phyloP scores from a whole-genome alignment of 2,113 vertebrate genomes.

The Passer domesticus region DNA sequence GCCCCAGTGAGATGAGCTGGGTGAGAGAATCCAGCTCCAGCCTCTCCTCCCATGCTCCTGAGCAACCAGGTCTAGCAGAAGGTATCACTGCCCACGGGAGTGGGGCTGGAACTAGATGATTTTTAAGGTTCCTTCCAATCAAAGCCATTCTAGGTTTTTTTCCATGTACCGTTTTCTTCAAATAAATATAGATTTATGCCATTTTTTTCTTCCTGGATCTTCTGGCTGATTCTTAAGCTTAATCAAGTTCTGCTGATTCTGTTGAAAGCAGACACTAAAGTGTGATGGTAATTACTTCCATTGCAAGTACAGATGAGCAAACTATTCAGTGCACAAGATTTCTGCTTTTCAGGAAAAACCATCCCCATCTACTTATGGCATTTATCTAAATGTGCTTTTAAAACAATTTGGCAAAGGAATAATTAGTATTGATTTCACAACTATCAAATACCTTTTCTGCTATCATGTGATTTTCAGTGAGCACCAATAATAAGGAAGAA shows the following conservation, averaged over 20 bases:
- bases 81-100: background rate
- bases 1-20: accelerated
- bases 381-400: background rate
- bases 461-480: background rate
- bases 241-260: background rate
- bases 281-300: background rate
- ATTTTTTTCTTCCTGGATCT: background rate
- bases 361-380: background rate
- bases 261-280: background rate
- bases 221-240: background rate
- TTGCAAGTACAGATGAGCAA: background rate
- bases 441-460: background rate
- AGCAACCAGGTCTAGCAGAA: background rate
- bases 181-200: background rate
- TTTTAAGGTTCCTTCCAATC: background rate
- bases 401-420: background rate
- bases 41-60: background rate
- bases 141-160: background rate
- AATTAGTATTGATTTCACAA: background rate
- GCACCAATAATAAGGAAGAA: background rate
- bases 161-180: background rate
- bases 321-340: background rate
- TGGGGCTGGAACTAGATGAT: background rate
- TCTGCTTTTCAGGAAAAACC: background rate
- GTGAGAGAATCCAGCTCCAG: background rate